These are phyloP conservation scores for Gallinago undulata DNA, from an alignment of 2,113 vertebrate species.

Conservation along the genomic window DNA sequence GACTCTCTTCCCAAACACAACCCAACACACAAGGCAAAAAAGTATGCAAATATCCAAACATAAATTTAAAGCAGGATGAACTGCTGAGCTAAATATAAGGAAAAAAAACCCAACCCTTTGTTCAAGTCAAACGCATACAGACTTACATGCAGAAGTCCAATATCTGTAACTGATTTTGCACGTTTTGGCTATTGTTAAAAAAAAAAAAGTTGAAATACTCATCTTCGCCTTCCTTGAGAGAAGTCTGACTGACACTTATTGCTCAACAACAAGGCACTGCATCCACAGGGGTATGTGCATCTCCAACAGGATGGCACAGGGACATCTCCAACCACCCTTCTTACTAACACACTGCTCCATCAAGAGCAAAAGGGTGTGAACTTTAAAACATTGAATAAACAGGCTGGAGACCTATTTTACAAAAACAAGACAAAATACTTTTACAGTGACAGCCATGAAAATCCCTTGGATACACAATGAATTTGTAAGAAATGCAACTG, in stretches of 20 bases:
- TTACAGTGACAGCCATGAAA: neutral
- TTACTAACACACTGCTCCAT: neutral
- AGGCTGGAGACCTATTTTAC: neutral
- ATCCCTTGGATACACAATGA: neutral
- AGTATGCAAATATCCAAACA: neutral
- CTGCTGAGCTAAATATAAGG: neutral
- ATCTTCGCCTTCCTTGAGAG: neutral
- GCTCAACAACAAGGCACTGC: neutral
- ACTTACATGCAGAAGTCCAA: neutral
- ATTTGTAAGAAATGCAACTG: neutral
- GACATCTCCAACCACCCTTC: neutral
- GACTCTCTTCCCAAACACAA: neutral
- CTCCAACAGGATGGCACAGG: neutral
- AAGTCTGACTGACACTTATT: neutral
- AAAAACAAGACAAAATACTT: neutral
- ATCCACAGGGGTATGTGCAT: neutral
- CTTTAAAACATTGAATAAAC: neutral
- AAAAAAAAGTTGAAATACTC: neutral
- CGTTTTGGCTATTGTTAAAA: neutral
- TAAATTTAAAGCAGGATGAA: neutral
- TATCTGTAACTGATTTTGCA: neutral
- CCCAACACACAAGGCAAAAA: neutral
- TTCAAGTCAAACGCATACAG: neutral
- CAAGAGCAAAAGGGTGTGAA: neutral
- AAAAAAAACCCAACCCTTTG: neutral